These are phyloP conservation scores for Heteropelma amictum DNA, from an alignment of 2,888 invertebrate genomes.

Conservation along the genomic window DNA sequence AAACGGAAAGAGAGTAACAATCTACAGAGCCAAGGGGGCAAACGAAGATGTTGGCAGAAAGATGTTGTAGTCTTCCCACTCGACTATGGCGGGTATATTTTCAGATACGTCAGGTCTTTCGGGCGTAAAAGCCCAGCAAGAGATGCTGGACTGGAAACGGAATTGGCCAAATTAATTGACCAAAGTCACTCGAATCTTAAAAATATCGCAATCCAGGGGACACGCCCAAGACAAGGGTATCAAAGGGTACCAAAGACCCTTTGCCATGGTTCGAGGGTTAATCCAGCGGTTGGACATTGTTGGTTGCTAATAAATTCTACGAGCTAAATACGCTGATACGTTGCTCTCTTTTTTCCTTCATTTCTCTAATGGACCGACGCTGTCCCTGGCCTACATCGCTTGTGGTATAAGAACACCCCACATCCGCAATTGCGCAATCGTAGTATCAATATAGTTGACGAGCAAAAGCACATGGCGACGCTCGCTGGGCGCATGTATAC, in stretches of 20 bases:
- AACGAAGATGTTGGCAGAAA: background rate
- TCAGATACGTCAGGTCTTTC: background rate
- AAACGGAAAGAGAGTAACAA: conserved; percentile 25
- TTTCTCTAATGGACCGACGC: background rate
- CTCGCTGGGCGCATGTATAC: no score
- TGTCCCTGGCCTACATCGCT: conserved; percentile 73
- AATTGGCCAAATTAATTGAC: background rate
- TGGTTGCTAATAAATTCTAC: no score
- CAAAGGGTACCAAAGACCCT: no score
- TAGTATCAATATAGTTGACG: conserved; percentile 66
- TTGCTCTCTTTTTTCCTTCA: background rate
- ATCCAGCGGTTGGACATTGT: no score
- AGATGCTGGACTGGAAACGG: background rate
- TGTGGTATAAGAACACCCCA: conserved; percentile 62
- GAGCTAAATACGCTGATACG: background rate
- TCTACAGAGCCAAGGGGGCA: conserved; percentile 1
- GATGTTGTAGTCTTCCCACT: background rate
- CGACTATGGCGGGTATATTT: background rate
- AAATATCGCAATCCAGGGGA: no score
- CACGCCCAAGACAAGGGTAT: no score
- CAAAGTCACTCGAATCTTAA: no score
- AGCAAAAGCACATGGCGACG: conserved; percentile 54
- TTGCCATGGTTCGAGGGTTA: no score
- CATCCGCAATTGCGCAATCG: conserved; percentile 72
- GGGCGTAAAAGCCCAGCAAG: background rate